phyloP scores from a whole-genome alignment of 2,113 vertebrate species.

The Tricholaema leucomelas region DNA sequence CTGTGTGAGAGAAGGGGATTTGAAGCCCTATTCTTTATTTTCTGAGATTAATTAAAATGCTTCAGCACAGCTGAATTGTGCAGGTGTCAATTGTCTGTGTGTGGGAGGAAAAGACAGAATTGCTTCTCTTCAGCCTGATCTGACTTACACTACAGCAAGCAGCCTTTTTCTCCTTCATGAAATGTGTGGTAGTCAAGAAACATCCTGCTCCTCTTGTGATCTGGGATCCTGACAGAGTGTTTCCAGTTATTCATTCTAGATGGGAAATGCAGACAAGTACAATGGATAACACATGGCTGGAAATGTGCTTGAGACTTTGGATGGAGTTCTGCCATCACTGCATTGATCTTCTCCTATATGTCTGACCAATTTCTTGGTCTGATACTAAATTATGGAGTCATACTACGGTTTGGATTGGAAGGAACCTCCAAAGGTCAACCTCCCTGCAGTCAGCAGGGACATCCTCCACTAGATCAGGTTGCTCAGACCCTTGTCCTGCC shows the following conservation, averaged over 20 bases:
- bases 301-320: constrained; percentile 50
- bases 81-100: constrained; percentile 61
- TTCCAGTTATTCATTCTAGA: constrained; percentile 64
- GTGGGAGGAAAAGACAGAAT: constrained; percentile 58
- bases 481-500: too few relatives aligned
- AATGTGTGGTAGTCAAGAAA: constrained; percentile 56
- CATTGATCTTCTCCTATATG: too few relatives aligned
- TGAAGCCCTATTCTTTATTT: constrained; percentile 45
- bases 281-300: constrained; percentile 56
- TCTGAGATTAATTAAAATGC: constrained; percentile 50
- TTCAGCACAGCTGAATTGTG: constrained; percentile 53
- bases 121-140: constrained; percentile 53
- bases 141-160: constrained; percentile 61
- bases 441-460: too few relatives aligned
- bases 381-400: too few relatives aligned
- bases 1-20: background rate
- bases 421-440: too few relatives aligned
- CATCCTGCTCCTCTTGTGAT: constrained; percentile 59
- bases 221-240: constrained; percentile 52
- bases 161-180: constrained; percentile 46
- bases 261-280: constrained; percentile 57
- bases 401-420: too few relatives aligned
- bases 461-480: too few relatives aligned
- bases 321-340: constrained; percentile 27
- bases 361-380: too few relatives aligned